Conservation (phyloP, 2,797 vertebrate genomes). For the Anguilla obscura region DNA sequence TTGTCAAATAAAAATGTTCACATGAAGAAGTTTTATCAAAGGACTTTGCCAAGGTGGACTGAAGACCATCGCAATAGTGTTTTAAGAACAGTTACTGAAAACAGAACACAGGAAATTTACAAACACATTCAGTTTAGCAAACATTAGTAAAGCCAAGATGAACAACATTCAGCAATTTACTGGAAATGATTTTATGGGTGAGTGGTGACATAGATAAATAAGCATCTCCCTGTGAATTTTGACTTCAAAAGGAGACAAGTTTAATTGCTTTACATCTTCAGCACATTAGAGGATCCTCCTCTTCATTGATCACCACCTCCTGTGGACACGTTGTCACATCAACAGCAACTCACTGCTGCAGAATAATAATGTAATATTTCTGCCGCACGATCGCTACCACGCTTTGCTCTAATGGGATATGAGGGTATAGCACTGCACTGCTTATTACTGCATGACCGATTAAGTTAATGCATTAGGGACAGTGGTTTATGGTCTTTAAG, state of each 20-base stretch:
- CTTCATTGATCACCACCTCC: conserved; percentile 3
- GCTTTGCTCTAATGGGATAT: not conserved
- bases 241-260: not conserved
- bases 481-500: not conserved
- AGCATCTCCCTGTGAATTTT: not conserved
- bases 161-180: not conserved
- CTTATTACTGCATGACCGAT: not conserved
- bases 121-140: not conserved
- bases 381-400: not conserved
- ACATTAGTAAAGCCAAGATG: not conserved
- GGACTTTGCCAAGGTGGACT: too few species aligned
- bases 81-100: too few species aligned
- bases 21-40: too few species aligned
- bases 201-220: not conserved
- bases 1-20: too few species aligned
- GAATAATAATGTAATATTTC: not conserved
- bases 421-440: not conserved
- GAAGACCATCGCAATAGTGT: too few species aligned
- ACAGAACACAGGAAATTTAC: not conserved
- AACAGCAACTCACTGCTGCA: not conserved
- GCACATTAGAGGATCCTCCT: not conserved
- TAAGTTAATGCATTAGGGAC: not conserved
- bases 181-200: not conserved
- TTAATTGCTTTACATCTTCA: not conserved
- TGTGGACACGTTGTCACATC: not conserved